Evolutionary conservation across 2,113 vertebrate genomes (phyloP), one percentile per base, ranked within the genome.

Genomic region (Psittacara wagleri): DNA sequence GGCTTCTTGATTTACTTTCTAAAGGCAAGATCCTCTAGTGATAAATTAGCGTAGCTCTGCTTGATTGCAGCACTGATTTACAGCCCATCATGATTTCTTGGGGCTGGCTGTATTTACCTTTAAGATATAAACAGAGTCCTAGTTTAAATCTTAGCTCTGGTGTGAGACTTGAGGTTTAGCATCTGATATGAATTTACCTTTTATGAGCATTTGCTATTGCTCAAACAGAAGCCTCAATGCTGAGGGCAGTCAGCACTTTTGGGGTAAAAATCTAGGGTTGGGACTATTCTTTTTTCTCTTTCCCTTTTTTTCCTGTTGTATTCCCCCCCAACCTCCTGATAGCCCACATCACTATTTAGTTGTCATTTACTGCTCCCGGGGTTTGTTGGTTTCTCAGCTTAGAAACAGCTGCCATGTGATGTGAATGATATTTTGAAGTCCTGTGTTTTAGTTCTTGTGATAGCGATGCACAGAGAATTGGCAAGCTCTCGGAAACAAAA

Each of bases 351-450:
- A 61, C 55, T 52, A 9, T 79, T 79, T 49, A 75, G 55, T 73
- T 96, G 88, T 91, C 69, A 11, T 70, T 62, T 78, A 41, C 61
- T 93, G 62, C 80, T 96, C 90, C 61, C 76, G 28, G 76, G 55
- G 48, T 82, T 54, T 85, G 62, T 83, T 93, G 92, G 77, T 79
- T 88, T 94, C 57, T 95, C 79, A 79, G 80, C 54, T 76, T 92
- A 59, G 87, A 93, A 95, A 66, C 94, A 91, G 94, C 96, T 97
- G 91, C 70, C 70, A 31, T 92, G 91, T 87, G 83, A 95, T 91
- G 84, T 84, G 90, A 91, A 93, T 83, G 94, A 75, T 97, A 95
- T 88, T 96, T 95, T 88, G 5, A 90, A 94, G 94, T 95, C 92
- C 83, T 61, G 55, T 95, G 91, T 95, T 93, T 91, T 84, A 96